Base-by-base conservation (phyloP, 92 coral and sea anemone species). In the Micromussa lordhowensis region DNA sequence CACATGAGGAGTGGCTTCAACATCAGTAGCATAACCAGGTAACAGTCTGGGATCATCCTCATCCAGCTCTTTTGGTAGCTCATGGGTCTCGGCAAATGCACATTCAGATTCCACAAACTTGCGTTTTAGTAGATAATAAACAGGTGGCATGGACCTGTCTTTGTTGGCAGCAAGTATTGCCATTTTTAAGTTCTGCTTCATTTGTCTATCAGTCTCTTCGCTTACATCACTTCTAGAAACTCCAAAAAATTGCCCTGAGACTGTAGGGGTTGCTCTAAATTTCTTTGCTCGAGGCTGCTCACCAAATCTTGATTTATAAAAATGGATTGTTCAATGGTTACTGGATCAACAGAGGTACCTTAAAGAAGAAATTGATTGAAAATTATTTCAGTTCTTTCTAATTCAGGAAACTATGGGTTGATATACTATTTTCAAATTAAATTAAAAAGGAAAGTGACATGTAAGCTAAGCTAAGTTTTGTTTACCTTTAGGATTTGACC, bases 401-500 rank as follows among this genome's bases (percentile, higher is more conserved):
- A 66, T 66, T n/a, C 72, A n/a, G 32, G 32, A 66, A 66, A 66
- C 32, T 66, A 66, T 66, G 72, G 2, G 24, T 21, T 1, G 70
- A 63, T 63, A 63, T 63, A 6, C 70, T 79, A 79, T 59, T 80
- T 80, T 59, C 73, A 34, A 32, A 74, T 40, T 28, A 74, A 74
- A 34, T 74, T 3, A 7, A 72, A 72, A 72, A 63, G 70, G 70
- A 64, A 64, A 15, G 78, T 74, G 78, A 40, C 86, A 82, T 82
- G 78, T 61, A 68, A 64, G 77, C 86, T 40, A 83, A 84, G 80
- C 48, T 72, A 71, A 71, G 87, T 83, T 69, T 49, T 71, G 54
- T 64, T 84, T 51, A 79, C 93, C 93, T 90, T 90, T 85, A 77
- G 90, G 93, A 80, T 90, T 85, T 77, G 93, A 71, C 90, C 93